Conservation (phyloP, 1,140 invertebrate genomes). For the Drosophila ironensis region DNA sequence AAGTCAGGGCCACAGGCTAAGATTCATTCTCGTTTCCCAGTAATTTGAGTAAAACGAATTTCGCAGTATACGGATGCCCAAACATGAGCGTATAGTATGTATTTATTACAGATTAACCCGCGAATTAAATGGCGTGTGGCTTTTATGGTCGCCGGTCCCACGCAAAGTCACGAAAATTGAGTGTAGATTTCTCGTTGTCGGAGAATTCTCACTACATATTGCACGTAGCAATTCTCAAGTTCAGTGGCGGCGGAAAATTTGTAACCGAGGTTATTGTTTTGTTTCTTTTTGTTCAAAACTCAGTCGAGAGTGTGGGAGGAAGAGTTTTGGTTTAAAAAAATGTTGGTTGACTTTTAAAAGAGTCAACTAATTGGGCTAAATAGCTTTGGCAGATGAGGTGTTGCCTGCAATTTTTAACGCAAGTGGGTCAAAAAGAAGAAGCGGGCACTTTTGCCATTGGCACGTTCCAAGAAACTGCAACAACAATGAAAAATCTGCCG, state of each 20-base stretch:
- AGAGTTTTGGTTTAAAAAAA: not conserved
- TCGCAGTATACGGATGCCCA: constrained; percentile 28
- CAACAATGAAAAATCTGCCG: constrained; percentile 10
- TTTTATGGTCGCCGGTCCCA: constrained; percentile 67
- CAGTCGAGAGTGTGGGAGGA: constrained; percentile 43
- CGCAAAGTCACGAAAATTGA: constrained; percentile 75
- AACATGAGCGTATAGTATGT: constrained; percentile 18
- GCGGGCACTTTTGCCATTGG: constrained; percentile 1
- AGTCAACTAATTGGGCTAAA: constrained; percentile 13
- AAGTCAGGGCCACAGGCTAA: constrained; percentile 25
- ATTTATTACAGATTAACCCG: constrained; percentile 73
- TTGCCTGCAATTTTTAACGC: constrained; percentile 35
- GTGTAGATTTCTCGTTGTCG: constrained; percentile 42
- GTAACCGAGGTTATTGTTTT: no score
- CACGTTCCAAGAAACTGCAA: constrained; percentile 46
- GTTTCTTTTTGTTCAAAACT: no score
- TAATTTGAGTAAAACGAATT: constrained; percentile 66
- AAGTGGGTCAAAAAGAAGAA: constrained; percentile 56
- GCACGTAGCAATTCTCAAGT: constrained; percentile 42
- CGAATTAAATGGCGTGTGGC: constrained; percentile 69
- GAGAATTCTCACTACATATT: constrained; percentile 36
- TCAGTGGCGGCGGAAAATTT: constrained; percentile 16
- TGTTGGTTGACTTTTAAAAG: not conserved
- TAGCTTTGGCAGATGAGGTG: constrained; percentile 35
- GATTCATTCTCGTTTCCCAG: constrained; percentile 62